Base-by-base conservation (phyloP, 2,888 invertebrate genomes). In the Microctonus aethiopoides region DNA sequence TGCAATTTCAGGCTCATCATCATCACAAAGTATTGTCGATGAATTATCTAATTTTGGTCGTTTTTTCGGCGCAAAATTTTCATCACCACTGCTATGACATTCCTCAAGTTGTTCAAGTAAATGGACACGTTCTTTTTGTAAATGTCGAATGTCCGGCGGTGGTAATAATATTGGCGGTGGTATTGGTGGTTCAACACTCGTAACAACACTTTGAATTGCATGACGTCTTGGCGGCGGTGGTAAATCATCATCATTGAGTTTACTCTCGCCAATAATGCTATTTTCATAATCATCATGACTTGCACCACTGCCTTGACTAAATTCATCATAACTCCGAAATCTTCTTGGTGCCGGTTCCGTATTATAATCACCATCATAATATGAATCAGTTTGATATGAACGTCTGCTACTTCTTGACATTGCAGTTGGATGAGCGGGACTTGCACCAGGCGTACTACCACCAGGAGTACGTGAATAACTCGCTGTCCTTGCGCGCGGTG, bases 51-150 rank as follows among this genome's bases (percentile, higher is more conserved):
- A 88, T 84, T 92, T 92, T 73, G 90, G 87, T 72, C 92, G 89
- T 84, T 92, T 92, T 82, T 91, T 91, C 71, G 92, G 91, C 78
- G 90, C 90, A 75, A 91, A 89, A 52, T 81, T 81, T 83, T 92
- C 92, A 85, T 92, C 92, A 73, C 92, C 92, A 81, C 91, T 91
- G 84, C 92, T 92, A 79, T 90, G 90, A 87, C 91, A 91, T 80
- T 92, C 92, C 81, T 92, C 91, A 79, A 91, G 88, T 83, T 92
- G 92, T 84, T 92, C 92, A 76, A 92, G 87, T 71, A 92, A 88
- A 82, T 91, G 91, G 61, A 91, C 91, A 63, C 92, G 89, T 83
- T 92, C 92, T 82, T 92, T 92, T 83, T 92, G 92, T 76, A 92
- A 87, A 81, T 90, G 90, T 78, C 92, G 87, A 77, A 92, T 91